Evolutionary conservation across 2,888 invertebrate genomes (phyloP).

Genomic region (Nymphalis polychloros): DNA sequence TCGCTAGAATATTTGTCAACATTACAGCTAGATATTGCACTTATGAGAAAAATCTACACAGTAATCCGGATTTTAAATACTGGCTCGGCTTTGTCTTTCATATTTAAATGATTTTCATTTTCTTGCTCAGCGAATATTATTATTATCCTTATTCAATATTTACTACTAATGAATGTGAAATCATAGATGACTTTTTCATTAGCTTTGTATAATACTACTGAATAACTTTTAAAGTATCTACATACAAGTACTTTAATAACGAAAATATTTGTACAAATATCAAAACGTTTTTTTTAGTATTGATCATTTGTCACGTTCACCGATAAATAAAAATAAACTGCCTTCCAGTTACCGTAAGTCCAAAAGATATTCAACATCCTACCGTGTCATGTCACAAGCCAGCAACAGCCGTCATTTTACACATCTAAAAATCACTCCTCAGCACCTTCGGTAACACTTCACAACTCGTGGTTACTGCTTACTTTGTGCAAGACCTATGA

Average conservation of each 20-base stretch:
- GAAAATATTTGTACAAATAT: constrained; percentile 45
- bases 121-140: constrained; percentile 46
- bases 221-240: constrained; percentile 39
- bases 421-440: constrained; percentile 61
- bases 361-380: constrained; percentile 45
- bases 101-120: constrained; percentile 55
- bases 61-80: constrained; percentile 78
- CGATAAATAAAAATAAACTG: constrained; percentile 38
- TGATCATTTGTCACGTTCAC: constrained; percentile 40
- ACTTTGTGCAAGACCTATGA: constrained; percentile 44
- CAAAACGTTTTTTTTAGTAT: constrained; percentile 37
- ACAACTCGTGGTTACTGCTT: constrained; percentile 58
- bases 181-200: constrained; percentile 51
- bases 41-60: constrained; percentile 70
- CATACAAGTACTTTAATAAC: constrained; percentile 38
- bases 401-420: constrained; percentile 48
- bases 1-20: constrained; percentile 51
- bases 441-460: constrained; percentile 70
- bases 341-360: constrained; percentile 37
- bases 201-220: constrained; percentile 42
- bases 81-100: constrained; percentile 77
- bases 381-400: constrained; percentile 62
- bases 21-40: constrained; percentile 76
- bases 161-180: constrained; percentile 55
- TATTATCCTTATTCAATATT: constrained; percentile 46